phyloP scores from a whole-genome alignment of 2,888 invertebrate genomes.

The Lycia hirtaria region DNA sequence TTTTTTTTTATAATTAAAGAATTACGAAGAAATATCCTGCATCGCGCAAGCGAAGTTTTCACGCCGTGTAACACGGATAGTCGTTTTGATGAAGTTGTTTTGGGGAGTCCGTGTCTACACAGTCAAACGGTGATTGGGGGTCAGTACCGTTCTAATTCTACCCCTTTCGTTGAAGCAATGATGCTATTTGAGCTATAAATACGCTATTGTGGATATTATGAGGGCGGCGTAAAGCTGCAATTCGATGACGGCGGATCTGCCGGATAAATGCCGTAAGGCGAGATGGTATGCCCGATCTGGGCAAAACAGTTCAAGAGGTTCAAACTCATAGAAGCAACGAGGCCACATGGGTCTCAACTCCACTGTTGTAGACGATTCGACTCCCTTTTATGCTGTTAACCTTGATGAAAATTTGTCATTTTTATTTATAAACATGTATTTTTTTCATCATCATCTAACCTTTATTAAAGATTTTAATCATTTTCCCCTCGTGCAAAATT shows the following conservation, averaged over 20 bases:
- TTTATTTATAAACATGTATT: no score
- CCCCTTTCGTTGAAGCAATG: constrained; percentile 32
- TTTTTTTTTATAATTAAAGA: not conserved
- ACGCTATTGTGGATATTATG: constrained; percentile 15
- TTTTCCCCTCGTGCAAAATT: no score
- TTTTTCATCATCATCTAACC: no score
- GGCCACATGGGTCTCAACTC: constrained; percentile 45
- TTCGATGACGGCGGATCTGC: not conserved
- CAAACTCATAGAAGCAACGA: constrained; percentile 31
- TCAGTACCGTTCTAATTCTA: constrained; percentile 51
- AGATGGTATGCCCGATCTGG: constrained; percentile 1
- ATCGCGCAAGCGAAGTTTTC: constrained; percentile 53
- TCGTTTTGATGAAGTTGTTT: constrained; percentile 3
- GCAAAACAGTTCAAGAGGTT: constrained; percentile 18
- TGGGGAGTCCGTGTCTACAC: constrained; percentile 65
- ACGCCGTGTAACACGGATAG: constrained; percentile 32
- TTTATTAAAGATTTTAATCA: no score
- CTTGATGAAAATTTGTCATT: no score
- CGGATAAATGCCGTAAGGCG: not conserved
- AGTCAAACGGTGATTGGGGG: constrained; percentile 50
- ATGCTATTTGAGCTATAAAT: constrained; percentile 20
- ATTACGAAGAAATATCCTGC: constrained; percentile 29
- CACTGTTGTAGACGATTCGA: constrained; percentile 60
- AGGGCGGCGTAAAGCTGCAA: constrained; percentile 4
- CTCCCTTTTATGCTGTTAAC: constrained; percentile 38